Base-by-base conservation (phyloP, 2,797 vertebrate genomes). In the Helicolenus hilgendorfi region DNA sequence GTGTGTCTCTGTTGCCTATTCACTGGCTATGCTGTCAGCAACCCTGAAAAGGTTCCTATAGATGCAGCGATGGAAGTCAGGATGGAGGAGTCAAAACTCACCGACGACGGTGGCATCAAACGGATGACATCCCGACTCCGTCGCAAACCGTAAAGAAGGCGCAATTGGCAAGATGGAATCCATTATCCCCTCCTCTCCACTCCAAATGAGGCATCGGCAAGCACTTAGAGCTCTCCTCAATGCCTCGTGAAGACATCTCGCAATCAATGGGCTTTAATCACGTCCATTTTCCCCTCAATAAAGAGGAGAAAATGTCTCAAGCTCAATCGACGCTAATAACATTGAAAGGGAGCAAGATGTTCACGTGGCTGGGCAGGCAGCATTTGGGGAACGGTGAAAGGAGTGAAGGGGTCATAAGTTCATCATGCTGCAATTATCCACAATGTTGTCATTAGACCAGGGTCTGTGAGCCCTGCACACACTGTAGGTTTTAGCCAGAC, bases 261-360 rank as follows among this genome's bases (percentile, higher is more conserved):
- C 83, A 91, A 94, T 94, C 93, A 94, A 94, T 94, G 89, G 83
- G 76, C 83, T 89, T 92, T 94, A 92, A 95, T 94, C 89, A 87
- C 78, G 69, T 85, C 89, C 85, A 90, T 92, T 95, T 92, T 73
- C 77, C 72, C 72, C 58, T 67, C 81, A 62, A 81, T 89, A 72
- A 94, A 93, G 71, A 82, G 77, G 62, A 83, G 77, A 81, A 86
- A 92, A 89, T 81, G 83, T 86, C 89, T 74, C 59, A n/a, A 72
- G 81, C 83, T 91, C 91, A 79, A 82, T 93, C 26, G 64, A 56
- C 14, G 26, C 63, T 89, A 83, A 90, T 93, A 80, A 81, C 36
- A 20, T 1, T 60, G 26, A 76, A 85, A 89, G 35, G 75, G 77
- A 72, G 73, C 53, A 55, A 60, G 38, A 22, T 55, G 49, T 80